Conservation (phyloP, 2,888 invertebrate genomes). For the Eretmocerus hayati region DNA sequence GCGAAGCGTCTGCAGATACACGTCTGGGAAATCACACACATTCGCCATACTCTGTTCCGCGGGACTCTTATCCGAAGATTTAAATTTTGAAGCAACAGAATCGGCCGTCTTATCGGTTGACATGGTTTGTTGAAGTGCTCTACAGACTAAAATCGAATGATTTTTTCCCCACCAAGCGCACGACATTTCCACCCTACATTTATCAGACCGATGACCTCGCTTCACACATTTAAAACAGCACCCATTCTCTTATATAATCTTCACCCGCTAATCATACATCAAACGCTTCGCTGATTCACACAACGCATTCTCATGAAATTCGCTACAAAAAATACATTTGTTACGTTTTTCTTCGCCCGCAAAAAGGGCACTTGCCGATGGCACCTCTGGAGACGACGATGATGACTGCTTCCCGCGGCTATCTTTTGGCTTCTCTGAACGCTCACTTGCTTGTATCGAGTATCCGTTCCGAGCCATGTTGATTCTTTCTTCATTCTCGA, state of each 20-base stretch:
- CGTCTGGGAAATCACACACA: slow-evolving; percentile 9
- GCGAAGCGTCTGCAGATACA: slow-evolving; percentile 25
- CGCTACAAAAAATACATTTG: slow-evolving; percentile 29
- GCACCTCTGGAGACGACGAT: slow-evolving; percentile 3
- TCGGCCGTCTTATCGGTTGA: background rate
- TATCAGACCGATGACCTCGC: slow-evolving; percentile 4
- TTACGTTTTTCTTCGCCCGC: slow-evolving; percentile 16
- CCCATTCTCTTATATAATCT: slow-evolving; percentile 20
- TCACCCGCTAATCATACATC: slow-evolving; percentile 17
- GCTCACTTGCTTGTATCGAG: background rate
- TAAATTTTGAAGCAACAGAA: too few species aligned
- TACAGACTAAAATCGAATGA: slow-evolving; percentile 27
- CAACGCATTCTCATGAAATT: slow-evolving; percentile 20
- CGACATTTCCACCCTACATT: slow-evolving; percentile 25
- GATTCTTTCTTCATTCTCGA: slow-evolving; percentile 8
- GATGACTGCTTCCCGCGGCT: background rate
- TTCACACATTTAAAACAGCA: slow-evolving; percentile 29
- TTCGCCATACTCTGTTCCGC: slow-evolving; percentile 10
- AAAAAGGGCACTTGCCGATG: slow-evolving; percentile 21
- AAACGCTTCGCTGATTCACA: slow-evolving; percentile 23
- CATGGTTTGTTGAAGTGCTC: background rate
- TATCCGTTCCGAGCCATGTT: slow-evolving; percentile 22
- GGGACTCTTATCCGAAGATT: background rate
- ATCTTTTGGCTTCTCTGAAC: background rate
- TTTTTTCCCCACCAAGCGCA: slow-evolving; percentile 26